Evolutionary conservation across 2,888 invertebrate species (phyloP), one percentile per base, ranked within the genome.

Genomic region (Drosophila greeni): DNA sequence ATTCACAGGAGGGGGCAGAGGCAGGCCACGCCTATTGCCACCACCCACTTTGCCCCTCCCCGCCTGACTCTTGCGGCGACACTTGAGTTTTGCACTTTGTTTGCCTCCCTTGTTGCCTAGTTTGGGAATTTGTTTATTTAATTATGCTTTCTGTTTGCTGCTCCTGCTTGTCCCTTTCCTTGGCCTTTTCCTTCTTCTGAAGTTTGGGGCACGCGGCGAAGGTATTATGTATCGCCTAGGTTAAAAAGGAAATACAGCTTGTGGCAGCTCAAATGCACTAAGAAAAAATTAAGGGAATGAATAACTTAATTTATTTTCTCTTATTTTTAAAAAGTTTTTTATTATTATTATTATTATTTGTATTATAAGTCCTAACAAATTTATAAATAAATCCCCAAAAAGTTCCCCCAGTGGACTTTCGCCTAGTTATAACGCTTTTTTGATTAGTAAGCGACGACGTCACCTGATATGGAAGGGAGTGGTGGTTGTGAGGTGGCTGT

Each of bases 91-190:
- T 66, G 66, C 67, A 62, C 67, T 36, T 36, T 61, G 51, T 60
- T 60, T 40, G 33, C 39, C 64, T 43, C 24, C 37, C 37, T 33
- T 24, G 67, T 54, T 54, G 68, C 67, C 56, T 54, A 67, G 67
- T 39, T 64, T 66, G 67, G 37, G 62, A 66, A 64, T 55, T 64
- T 66, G 67, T 54, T 64, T 55, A 64, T 64, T 64, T 67, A 64
- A 64, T 64, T 64, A 67, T 53, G 62, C 43, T 26, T 43, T 53
- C 37, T 36, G 23, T 56, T 31, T 43, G 40, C 29, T 37, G 58
- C 39, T 39, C 14, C 23, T 11, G n/a, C 23, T 23, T 9, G 16
- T 23, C 18, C n/a, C 6, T 29, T 29, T 11, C 6, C 16, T 5
- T 6, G n/a, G 14, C n/a, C 34, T 33, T 29, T 24, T 24, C 12